These are phyloP conservation scores for Norana najaformis DNA, from an alignment of 2,888 invertebrate species.

Conservation along the genomic window DNA sequence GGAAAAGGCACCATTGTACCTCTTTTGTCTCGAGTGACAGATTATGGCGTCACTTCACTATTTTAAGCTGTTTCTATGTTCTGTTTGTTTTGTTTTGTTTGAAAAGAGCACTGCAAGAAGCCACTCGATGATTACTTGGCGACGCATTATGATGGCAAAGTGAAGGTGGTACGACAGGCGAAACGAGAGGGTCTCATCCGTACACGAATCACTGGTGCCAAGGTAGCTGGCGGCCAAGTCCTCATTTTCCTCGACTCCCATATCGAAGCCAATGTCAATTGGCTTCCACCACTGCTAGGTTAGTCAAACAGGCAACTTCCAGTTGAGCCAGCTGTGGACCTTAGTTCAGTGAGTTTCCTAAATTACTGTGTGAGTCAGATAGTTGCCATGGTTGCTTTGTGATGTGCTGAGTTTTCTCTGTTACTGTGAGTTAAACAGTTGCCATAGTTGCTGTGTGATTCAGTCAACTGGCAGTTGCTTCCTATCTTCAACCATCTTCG, in stretches of 20 bases:
- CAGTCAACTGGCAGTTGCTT: too few relatives aligned
- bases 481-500: too few relatives aligned
- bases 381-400: too few relatives aligned
- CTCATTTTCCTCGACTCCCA: conserved; percentile 62
- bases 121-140: conserved; percentile 74
- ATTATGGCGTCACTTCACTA: too few relatives aligned
- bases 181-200: conserved; percentile 74
- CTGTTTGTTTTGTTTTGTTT: neutral
- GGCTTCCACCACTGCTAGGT: conserved; percentile 29
- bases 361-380: neutral
- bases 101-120: conserved; percentile 62
- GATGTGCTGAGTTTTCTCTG: too few relatives aligned
- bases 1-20: too few relatives aligned
- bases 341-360: neutral
- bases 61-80: neutral
- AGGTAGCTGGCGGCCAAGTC: conserved; percentile 14
- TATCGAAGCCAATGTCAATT: conserved; percentile 59
- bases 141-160: conserved; percentile 69
- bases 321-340: neutral
- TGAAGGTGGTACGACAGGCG: conserved; percentile 66
- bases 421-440: too few relatives aligned
- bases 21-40: too few relatives aligned
- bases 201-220: conserved; percentile 7
- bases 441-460: too few relatives aligned
- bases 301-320: neutral